These are phyloP conservation scores for Hypotaenidia okinawae DNA, from an alignment of 2,797 vertebrate genomes.

Conservation along the genomic window DNA sequence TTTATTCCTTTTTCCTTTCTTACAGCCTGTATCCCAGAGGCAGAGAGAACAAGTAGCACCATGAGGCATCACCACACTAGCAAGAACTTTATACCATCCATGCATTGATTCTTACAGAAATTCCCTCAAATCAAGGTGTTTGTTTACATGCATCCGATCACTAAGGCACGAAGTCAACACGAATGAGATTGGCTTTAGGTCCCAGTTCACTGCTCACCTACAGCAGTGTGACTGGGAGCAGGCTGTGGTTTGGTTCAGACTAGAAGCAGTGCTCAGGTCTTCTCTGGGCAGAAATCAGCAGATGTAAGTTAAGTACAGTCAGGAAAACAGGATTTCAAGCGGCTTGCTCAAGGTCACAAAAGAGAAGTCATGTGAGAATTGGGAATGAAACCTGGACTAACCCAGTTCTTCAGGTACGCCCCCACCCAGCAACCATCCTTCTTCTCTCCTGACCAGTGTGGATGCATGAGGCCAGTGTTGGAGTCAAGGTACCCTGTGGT, in stretches of 20 bases:
- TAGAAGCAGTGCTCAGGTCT: not conserved
- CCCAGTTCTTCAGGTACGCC: not conserved
- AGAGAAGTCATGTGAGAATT: not conserved
- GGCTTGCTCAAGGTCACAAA: not conserved
- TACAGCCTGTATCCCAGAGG: not conserved
- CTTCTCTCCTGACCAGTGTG: rapidly evolving
- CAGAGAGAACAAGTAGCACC: not conserved
- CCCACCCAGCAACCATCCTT: not conserved
- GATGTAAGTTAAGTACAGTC: not conserved
- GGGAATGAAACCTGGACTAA: not conserved
- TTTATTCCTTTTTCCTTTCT: not conserved
- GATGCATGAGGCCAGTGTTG: not conserved
- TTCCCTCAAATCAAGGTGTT: not conserved
- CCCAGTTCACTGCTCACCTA: not conserved
- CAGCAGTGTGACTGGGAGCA: not conserved
- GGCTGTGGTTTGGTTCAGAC: not conserved
- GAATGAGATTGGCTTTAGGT: not conserved
- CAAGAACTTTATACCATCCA: rapidly evolving
- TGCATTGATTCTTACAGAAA: not conserved
- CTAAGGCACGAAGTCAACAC: not conserved
- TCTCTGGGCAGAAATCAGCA: not conserved
- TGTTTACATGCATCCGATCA: not conserved
- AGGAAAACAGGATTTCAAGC: not conserved
- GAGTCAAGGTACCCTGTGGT: not conserved
- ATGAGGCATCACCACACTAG: not conserved